A percentile compares a stretch with the other conserved stretches of the same genome.
These are phyloP conservation scores for Pollenia griseotomentosa DNA, from an alignment of 2,888 invertebrate species.

Conservation along the genomic window DNA sequence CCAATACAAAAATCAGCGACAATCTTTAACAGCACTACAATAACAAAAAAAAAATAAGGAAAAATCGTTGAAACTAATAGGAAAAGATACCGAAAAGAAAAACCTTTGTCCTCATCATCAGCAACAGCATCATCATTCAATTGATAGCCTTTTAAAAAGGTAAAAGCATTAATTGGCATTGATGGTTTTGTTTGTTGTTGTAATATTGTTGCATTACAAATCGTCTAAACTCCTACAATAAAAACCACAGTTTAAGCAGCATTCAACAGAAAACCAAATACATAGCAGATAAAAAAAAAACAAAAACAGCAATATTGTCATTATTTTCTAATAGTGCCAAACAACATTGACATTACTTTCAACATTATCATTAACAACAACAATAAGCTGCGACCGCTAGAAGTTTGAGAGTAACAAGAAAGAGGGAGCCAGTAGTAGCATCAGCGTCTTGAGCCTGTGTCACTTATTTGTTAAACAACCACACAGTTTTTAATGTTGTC, in stretches of 20 bases:
- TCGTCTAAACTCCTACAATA: slow-evolving; percentile 61
- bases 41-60: slow-evolving; percentile 36
- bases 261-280: not conserved
- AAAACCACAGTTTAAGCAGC: slow-evolving; percentile 12
- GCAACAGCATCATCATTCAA: slow-evolving; percentile 30
- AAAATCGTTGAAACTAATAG: slow-evolving; percentile 39
- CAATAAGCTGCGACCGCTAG: slow-evolving; percentile 5
- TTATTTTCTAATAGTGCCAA: slow-evolving; percentile 62
- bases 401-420: slow-evolving; percentile 42
- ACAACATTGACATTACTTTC: slow-evolving; percentile 60
- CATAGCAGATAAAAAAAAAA: slow-evolving; percentile 11
- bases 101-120: slow-evolving; percentile 52
- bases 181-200: slow-evolving; percentile 39
- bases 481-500: slow-evolving; percentile 61
- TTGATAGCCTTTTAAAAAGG: slow-evolving; percentile 60
- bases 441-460: slow-evolving; percentile 9
- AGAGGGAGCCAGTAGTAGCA: not conserved
- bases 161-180: slow-evolving; percentile 67
- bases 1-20: slow-evolving; percentile 43
- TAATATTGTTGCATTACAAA: slow-evolving; percentile 47
- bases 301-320: slow-evolving; percentile 32
- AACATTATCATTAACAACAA: slow-evolving; percentile 31
- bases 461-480: slow-evolving; percentile 32
- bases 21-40: slow-evolving; percentile 9
- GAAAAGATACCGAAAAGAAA: slow-evolving; percentile 17